Conservation (phyloP, 2,113 vertebrate genomes). For the Marcusenius ussheri region DNA sequence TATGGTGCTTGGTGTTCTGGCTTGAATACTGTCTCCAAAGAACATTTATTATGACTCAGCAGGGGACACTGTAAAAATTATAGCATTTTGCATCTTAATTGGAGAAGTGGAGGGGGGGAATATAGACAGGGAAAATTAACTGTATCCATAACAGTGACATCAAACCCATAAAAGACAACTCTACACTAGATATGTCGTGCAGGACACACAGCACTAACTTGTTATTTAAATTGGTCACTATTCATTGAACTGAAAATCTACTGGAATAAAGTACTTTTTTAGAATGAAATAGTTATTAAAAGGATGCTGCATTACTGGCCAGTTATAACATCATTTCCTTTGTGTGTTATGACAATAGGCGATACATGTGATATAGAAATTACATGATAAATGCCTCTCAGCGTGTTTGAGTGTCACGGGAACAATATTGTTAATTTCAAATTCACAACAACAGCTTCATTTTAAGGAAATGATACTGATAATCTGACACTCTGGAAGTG, state of each 20-base stretch:
- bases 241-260: not conserved
- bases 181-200: not conserved
- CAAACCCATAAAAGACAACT: not conserved
- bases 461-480: not conserved
- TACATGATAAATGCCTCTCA: not conserved
- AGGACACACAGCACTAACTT: not conserved
- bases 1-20: not conserved
- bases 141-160: not conserved
- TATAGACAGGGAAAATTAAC: not conserved
- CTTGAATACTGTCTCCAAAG: slow-evolving; percentile 14
- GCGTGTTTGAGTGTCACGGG: not conserved
- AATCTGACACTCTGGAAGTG: not conserved
- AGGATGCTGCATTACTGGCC: not conserved
- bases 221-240: not conserved
- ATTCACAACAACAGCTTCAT: not conserved
- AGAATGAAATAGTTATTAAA: not conserved
- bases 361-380: not conserved
- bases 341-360: not conserved
- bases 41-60: slow-evolving; percentile 23
- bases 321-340: not conserved
- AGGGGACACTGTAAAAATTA: slow-evolving; percentile 9
- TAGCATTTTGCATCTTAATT: slow-evolving; percentile 14
- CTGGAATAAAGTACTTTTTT: not conserved
- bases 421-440: not conserved
- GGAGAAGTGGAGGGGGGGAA: not conserved